These are phyloP conservation scores for Alligator mississippiensis DNA, from an alignment of 2,113 vertebrate genomes.

Conservation along the genomic window DNA sequence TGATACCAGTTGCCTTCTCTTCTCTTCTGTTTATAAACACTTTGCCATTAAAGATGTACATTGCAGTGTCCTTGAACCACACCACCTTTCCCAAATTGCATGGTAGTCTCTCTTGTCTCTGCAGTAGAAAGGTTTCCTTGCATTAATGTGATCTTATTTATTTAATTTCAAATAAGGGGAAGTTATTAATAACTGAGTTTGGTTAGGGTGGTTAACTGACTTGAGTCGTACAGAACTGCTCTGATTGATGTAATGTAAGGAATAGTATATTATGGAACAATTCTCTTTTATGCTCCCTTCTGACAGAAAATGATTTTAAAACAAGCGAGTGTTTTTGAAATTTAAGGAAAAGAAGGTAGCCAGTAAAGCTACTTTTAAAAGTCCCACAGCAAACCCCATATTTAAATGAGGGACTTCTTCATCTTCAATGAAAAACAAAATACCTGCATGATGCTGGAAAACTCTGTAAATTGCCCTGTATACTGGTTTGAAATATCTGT, in stretches of 20 bases:
- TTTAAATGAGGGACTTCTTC: background rate
- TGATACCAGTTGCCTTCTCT: background rate
- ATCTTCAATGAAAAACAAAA: background rate
- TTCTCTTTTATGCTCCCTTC: background rate
- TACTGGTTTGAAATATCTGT: background rate
- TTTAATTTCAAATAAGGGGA: background rate
- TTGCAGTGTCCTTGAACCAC: background rate
- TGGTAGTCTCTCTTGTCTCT: background rate
- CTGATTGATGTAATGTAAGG: background rate
- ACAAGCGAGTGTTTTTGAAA: background rate
- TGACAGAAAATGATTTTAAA: background rate
- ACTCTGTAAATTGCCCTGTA: background rate
- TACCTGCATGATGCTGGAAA: background rate
- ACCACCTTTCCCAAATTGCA: background rate
- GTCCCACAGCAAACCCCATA: background rate
- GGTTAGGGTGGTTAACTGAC: background rate
- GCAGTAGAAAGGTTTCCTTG: background rate
- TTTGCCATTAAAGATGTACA: background rate
- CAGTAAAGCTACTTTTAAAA: background rate
- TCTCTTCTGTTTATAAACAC: background rate
- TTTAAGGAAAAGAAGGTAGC: background rate
- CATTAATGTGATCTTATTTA: background rate
- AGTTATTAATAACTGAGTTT: background rate
- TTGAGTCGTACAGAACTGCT: background rate
- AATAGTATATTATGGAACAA: background rate